phyloP scores from a whole-genome alignment of 2,113 vertebrate genomes.

The Talpa occidentalis region DNA sequence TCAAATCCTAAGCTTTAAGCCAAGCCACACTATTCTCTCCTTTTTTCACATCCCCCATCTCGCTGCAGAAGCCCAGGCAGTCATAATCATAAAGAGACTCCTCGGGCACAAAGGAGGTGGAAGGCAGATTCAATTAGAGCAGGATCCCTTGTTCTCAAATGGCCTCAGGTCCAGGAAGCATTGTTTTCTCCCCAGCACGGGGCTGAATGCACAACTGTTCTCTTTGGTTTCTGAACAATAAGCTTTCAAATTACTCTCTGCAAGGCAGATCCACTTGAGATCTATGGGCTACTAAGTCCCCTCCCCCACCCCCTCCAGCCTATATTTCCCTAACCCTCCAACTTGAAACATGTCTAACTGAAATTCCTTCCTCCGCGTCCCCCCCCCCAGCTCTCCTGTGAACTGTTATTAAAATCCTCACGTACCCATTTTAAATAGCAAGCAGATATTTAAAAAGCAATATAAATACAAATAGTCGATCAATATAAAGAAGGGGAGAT shows the following conservation, averaged over 20 bases:
- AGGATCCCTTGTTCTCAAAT: conserved; percentile 46
- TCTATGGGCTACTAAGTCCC: neutral
- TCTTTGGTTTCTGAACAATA: conserved; percentile 67
- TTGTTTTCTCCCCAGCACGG: conserved; percentile 61
- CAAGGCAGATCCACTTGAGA: conserved; percentile 47
- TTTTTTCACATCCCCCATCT: neutral
- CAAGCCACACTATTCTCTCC: neutral
- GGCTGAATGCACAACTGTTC: conserved; percentile 52
- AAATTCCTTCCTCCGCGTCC: too few relatives aligned
- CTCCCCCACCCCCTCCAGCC: neutral
- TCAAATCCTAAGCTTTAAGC: neutral
- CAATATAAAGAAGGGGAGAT: neutral
- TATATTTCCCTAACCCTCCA: neutral
- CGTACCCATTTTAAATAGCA: neutral
- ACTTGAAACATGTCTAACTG: conserved; percentile 20
- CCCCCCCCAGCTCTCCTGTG: neutral
- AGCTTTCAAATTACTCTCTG: conserved; percentile 47
- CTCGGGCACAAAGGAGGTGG: conserved; percentile 37
- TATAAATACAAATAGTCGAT: neutral
- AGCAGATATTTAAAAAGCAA: neutral
- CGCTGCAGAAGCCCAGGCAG: neutral
- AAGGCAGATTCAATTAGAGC: conserved; percentile 63
- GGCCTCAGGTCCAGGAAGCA: neutral
- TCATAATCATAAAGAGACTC: neutral
- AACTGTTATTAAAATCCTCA: conserved; percentile 11